Base-by-base conservation (phyloP, 2,888 invertebrate species). In the Allacma fusca region DNA sequence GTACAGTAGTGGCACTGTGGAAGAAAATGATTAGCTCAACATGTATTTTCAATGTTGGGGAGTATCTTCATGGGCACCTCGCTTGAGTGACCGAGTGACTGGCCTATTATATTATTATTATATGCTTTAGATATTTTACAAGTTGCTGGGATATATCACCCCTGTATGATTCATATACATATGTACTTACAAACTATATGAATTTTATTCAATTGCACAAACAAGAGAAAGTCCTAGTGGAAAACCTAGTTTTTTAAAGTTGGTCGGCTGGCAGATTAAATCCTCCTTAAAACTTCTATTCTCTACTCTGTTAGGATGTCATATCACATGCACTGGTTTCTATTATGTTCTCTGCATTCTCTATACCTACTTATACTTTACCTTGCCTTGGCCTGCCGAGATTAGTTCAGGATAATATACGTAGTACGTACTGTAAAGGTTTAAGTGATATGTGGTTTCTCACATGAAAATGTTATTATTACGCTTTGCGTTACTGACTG, bases 31-130 rank as follows among this genome's bases (percentile, higher is more conserved):
- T n/a, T n/a, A n/a, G n/a, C n/a, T n/a, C n/a, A n/a, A n/a, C n/a
- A 19, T 57, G 57, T 57, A 23, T 57, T 57, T 9, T 57, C 5
- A 62, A 12, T 62, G 21, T 62, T 19, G 62, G 9, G 9, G 5
- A 34, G 34, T 34, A 7, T 4, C 34, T 50, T 50, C 16, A 50
- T 50, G 50, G n/a, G 19, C 50, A 50, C 50, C 4, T 50, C 50
- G 50, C 50, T 19, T 50, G 50, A 50, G 50, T 50, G 50, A 50
- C 50, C 50, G 50, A 50, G 50, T 50, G 50, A 50, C 50, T 50
- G n/a, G 19, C 50, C 50, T 50, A 50, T 34, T 50, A 50, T 50
- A 50, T 50, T 50, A 40, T 13, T 40, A 34, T 34, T 34, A 34
- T 34, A 34, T 34, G 34, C 34, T 34, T 34, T 34, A 34, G 34